These are phyloP conservation scores for Rhabditoides inermis DNA, from an alignment of 2,888 invertebrate genomes.

Conservation along the genomic window DNA sequence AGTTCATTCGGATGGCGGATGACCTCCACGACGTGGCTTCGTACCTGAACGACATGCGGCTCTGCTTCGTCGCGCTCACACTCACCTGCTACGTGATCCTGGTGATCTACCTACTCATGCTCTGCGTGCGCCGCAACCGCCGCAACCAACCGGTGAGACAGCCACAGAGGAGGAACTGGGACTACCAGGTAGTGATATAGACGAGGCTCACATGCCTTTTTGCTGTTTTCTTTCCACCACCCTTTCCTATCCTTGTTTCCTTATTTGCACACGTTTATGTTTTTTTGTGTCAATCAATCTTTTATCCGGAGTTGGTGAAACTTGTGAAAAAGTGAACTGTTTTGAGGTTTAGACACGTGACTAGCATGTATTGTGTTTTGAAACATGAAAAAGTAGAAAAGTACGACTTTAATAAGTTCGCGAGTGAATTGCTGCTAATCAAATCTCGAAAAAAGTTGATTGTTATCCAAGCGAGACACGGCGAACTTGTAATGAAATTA, in stretches of 20 bases:
- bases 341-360: not conserved
- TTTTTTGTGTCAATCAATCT: not conserved
- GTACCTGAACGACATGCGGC: slow-evolving; percentile 41
- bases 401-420: not conserved
- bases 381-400: not conserved
- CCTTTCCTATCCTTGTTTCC: not conserved
- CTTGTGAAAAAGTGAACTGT: not conserved
- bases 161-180: slow-evolving; percentile 39
- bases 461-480: no score
- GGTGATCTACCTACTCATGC: slow-evolving; percentile 27
- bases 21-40: slow-evolving; percentile 44
- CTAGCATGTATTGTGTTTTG: not conserved
- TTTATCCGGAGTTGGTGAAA: not conserved
- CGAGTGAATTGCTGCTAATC: not conserved
- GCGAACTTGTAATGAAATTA: no score
- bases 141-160: slow-evolving; percentile 25
- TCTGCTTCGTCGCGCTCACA: slow-evolving; percentile 45
- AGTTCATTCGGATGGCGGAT: slow-evolving; percentile 48
- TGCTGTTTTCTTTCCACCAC: not conserved
- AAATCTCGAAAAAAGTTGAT: no score
- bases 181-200: slow-evolving; percentile 47
- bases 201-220: no score
- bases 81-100: slow-evolving; percentile 38
- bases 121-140: slow-evolving; percentile 36
- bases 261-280: not conserved